phyloP scores from a whole-genome alignment of 1,140 invertebrate species.

The Sminthurides bifidus region DNA sequence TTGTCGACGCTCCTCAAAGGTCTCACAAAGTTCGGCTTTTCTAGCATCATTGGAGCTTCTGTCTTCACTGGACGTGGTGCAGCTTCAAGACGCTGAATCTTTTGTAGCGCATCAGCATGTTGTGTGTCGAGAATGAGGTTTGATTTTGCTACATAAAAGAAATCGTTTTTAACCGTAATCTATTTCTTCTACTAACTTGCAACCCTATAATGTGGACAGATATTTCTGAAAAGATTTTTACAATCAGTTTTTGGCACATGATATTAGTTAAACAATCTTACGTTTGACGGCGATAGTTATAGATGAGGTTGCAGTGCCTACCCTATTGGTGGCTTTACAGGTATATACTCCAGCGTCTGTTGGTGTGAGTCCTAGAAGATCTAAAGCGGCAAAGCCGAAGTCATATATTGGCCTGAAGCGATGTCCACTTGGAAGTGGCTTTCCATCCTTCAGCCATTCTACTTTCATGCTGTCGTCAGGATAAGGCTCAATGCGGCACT shows the following conservation, averaged over 20 bases:
- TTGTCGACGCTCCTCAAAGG: conserved; percentile 56
- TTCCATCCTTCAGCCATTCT: conserved; percentile 38
- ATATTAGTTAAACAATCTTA: conserved; percentile 39
- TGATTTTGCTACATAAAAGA: conserved; percentile 8
- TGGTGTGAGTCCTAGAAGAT: conserved; percentile 60
- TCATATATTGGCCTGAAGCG: conserved; percentile 84
- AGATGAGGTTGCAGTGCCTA: conserved; percentile 84
- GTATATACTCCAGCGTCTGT: conserved; percentile 45
- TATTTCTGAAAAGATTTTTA: background rate
- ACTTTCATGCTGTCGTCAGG: conserved; percentile 30
- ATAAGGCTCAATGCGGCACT: conserved; percentile 45
- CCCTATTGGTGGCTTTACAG: conserved; percentile 69
- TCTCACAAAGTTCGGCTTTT: conserved; percentile 75
- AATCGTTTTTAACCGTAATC: background rate
- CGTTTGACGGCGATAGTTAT: conserved; percentile 70
- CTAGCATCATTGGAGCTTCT: conserved; percentile 55
- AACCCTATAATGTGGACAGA: background rate
- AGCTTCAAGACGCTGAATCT: conserved; percentile 76
- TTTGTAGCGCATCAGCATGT: conserved; percentile 72
- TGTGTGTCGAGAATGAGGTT: conserved; percentile 32
- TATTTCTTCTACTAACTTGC: background rate
- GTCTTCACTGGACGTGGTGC: background rate
- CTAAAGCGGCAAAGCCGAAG: conserved; percentile 88
- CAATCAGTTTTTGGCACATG: background rate
- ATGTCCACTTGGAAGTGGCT: conserved; percentile 55